These are phyloP conservation scores for Drosophila putrida DNA, from an alignment of 2,888 invertebrate species.

Conservation along the genomic window DNA sequence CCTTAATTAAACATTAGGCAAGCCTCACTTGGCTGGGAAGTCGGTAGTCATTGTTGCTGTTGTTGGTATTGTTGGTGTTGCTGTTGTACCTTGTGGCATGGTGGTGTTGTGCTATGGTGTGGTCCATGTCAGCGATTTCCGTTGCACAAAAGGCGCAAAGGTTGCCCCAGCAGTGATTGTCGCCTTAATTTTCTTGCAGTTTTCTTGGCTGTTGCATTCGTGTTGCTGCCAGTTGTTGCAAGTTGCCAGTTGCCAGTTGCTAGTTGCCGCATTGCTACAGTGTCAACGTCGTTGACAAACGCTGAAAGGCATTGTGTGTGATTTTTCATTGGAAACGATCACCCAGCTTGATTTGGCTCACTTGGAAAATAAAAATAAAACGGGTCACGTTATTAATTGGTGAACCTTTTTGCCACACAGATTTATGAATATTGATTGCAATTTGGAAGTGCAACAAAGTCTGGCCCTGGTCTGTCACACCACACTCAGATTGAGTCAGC, in stretches of 20 bases:
- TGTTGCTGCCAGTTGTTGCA: constrained; percentile 58
- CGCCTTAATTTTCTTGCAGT: constrained; percentile 81
- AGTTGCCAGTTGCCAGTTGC: constrained; percentile 28
- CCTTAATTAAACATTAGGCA: constrained; percentile 83
- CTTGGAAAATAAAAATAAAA: constrained; percentile 53
- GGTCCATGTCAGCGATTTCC: constrained; percentile 83
- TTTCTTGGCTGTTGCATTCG: constrained; percentile 73
- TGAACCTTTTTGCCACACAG: constrained; percentile 75
- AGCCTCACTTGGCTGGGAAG: constrained; percentile 66
- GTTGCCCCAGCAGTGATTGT: constrained; percentile 72
- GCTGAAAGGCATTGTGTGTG: constrained; percentile 80
- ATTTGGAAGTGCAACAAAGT: constrained; percentile 65
- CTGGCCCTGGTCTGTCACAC: constrained; percentile 39
- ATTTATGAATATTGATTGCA: constrained; percentile 82
- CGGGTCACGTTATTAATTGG: constrained; percentile 81
- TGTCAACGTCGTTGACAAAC: constrained; percentile 77
- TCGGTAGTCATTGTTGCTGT: constrained; percentile 10
- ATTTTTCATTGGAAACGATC: constrained; percentile 80
- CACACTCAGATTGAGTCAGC: constrained; percentile 76
- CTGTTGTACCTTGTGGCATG: constrained; percentile 25
- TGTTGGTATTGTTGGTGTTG: constrained; percentile 4
- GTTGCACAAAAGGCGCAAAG: constrained; percentile 80
- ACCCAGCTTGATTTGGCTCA: constrained; percentile 76
- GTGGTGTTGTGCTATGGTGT: constrained; percentile 63
- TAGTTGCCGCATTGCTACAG: constrained; percentile 36